These are phyloP conservation scores for Pardosa pseudoannulata DNA, from an alignment of 2,888 invertebrate genomes.

Conservation along the genomic window DNA sequence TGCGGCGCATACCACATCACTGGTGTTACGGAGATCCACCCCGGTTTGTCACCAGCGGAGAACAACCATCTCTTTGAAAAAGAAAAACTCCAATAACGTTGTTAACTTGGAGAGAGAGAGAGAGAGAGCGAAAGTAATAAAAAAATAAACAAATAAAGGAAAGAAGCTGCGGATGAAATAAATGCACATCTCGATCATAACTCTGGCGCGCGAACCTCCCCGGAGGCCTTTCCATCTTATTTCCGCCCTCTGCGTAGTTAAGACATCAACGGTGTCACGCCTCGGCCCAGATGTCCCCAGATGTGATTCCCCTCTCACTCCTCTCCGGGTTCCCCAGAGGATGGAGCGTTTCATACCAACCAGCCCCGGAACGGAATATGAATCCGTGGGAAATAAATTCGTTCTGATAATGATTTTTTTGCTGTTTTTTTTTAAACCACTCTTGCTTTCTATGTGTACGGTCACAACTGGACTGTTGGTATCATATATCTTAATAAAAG, in stretches of 20 bases:
- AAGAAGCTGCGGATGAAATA: not conserved
- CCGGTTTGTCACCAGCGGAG: not conserved
- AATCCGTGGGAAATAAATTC: conserved; percentile 65
- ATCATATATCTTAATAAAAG: not conserved
- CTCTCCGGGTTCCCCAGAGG: not conserved
- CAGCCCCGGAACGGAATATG: conserved; percentile 33
- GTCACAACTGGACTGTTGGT: not conserved
- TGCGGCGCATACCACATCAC: not conserved
- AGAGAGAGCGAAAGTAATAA: not conserved
- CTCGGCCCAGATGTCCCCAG: conserved; percentile 37
- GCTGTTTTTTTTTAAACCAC: not conserved
- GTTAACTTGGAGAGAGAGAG: conserved; percentile 12
- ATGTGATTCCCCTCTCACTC: conserved; percentile 22
- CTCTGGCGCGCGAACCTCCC: conserved; percentile 37
- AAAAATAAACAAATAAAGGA: not conserved
- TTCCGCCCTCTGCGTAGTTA: conserved; percentile 36
- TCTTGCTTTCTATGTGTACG: too few species aligned
- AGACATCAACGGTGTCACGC: conserved; percentile 58
- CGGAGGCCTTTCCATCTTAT: conserved; percentile 47
- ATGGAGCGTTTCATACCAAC: conserved; percentile 21
- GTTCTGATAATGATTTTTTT: not conserved
- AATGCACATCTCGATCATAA: conserved; percentile 42
- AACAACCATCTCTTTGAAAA: conserved; percentile 1
- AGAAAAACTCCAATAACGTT: conserved; percentile 12
- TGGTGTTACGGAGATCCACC: not conserved